Evolutionary conservation across 1,140 invertebrate genomes (phyloP).

Genomic region (Elymnias hypermnestra): DNA sequence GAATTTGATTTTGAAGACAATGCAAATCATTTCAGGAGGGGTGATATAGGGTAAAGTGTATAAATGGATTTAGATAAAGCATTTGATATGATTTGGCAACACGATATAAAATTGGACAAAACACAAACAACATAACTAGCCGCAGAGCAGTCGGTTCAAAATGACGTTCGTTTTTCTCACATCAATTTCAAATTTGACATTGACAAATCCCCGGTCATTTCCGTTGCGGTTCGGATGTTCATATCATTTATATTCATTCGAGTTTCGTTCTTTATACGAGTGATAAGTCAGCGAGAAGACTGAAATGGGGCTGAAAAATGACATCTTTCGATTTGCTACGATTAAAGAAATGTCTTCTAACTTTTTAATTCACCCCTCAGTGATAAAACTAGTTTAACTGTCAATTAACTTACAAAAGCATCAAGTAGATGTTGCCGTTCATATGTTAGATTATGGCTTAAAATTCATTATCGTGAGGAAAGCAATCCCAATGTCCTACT

Average conservation of each 20-base stretch:
- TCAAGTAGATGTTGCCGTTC: too few relatives aligned
- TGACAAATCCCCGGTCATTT: conserved; percentile 70
- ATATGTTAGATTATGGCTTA: too few relatives aligned
- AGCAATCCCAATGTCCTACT: too few relatives aligned
- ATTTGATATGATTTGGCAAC: too few relatives aligned
- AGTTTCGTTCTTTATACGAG: conserved; percentile 40
- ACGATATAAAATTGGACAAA: conserved; percentile 11
- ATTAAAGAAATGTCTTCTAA: neutral
- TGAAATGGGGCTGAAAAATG: conserved; percentile 29
- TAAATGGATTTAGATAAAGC: too few relatives aligned
- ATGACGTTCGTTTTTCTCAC: conserved; percentile 62
- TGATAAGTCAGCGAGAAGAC: conserved; percentile 42
- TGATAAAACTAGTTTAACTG: too few relatives aligned
- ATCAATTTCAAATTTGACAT: conserved; percentile 70
- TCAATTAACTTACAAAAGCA: too few relatives aligned
- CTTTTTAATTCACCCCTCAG: too few relatives aligned
- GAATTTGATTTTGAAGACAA: too few relatives aligned
- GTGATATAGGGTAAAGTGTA: too few relatives aligned
- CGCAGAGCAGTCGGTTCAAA: conserved; percentile 32
- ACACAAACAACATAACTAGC: conserved; percentile 23
- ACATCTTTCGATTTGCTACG: neutral
- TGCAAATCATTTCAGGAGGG: too few relatives aligned
- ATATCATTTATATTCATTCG: conserved; percentile 69
- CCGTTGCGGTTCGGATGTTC: conserved; percentile 64
- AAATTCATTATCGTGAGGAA: too few relatives aligned